phyloP scores from a whole-genome alignment of 2,113 vertebrate species.

The Plectropomus leopardus region DNA sequence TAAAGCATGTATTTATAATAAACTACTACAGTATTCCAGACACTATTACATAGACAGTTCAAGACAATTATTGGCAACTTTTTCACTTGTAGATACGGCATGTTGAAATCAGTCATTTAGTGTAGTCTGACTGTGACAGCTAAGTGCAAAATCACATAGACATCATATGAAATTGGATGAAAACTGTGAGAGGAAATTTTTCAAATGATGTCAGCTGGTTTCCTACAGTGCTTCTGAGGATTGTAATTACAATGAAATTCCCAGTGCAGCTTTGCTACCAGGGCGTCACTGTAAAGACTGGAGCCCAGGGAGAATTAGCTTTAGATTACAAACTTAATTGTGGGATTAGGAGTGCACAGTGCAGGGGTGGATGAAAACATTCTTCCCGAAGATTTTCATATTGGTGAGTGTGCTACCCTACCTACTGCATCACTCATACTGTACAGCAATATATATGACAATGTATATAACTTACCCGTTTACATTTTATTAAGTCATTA shows the following conservation, averaged over 20 bases:
- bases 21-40: not conserved
- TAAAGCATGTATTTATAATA: not conserved
- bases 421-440: not conserved
- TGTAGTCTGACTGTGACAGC: not conserved
- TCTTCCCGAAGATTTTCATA: conserved; percentile 36
- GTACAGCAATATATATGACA: too few species aligned
- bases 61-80: not conserved
- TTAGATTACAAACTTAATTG: conserved; percentile 69
- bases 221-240: conserved; percentile 22
- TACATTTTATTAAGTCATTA: too few species aligned
- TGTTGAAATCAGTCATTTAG: not conserved
- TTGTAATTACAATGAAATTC: conserved; percentile 49
- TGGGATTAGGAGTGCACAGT: conserved; percentile 50
- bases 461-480: too few species aligned
- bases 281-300: conserved; percentile 22
- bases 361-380: conserved; percentile 20
- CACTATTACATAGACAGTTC: not conserved
- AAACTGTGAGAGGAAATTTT: not conserved
- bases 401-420: conserved; percentile 3
- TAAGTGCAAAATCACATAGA: not conserved
- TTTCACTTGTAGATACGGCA: not conserved
- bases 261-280: conserved; percentile 35
- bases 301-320: conserved; percentile 62
- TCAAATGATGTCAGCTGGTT: not conserved
- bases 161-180: not conserved